phyloP scores from a whole-genome alignment of 37 sponge, comb jelly and placozoan genomes.

The Chondrosia reniformis region DNA sequence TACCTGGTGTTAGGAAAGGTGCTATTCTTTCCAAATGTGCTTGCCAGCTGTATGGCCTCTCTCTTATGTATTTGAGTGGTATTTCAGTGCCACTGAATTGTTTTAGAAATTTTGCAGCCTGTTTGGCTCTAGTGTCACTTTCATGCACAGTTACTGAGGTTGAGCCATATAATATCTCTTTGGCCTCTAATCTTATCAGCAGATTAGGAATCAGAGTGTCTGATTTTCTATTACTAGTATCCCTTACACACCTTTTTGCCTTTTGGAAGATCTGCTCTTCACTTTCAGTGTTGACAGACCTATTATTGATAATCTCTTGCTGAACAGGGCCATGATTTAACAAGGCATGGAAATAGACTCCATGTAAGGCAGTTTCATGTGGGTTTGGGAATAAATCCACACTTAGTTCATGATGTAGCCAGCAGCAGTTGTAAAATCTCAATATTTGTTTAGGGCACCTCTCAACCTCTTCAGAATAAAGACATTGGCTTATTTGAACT shows the following conservation, averaged over 20 bases:
- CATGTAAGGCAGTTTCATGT: neutral
- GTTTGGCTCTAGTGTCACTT: neutral
- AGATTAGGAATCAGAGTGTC: slow-evolving; percentile 3
- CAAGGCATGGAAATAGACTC: slow-evolving; percentile 25
- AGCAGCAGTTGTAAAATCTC: slow-evolving; percentile 1
- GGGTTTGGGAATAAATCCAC: neutral
- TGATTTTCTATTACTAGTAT: slow-evolving; percentile 13
- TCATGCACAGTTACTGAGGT: no score
- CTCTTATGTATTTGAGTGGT: neutral
- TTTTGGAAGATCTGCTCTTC: slow-evolving; percentile 20
- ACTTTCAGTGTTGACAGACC: slow-evolving; percentile 26
- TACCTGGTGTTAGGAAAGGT: neutral
- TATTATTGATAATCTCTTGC: neutral
- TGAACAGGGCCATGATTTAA: neutral
- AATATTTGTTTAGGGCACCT: no score
- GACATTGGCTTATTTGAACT: no score
- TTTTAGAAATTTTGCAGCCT: neutral
- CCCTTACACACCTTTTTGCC: neutral
- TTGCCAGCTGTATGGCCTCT: slow-evolving; percentile 13
- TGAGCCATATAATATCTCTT: neutral
- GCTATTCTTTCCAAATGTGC: slow-evolving; percentile 4
- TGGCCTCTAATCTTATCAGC: slow-evolving; percentile 18
- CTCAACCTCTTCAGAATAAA: no score
- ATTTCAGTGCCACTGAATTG: neutral
- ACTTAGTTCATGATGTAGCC: slow-evolving; percentile 29